Conservation (phyloP, 2,888 invertebrate genomes). For the Arctia plantaginis region DNA sequence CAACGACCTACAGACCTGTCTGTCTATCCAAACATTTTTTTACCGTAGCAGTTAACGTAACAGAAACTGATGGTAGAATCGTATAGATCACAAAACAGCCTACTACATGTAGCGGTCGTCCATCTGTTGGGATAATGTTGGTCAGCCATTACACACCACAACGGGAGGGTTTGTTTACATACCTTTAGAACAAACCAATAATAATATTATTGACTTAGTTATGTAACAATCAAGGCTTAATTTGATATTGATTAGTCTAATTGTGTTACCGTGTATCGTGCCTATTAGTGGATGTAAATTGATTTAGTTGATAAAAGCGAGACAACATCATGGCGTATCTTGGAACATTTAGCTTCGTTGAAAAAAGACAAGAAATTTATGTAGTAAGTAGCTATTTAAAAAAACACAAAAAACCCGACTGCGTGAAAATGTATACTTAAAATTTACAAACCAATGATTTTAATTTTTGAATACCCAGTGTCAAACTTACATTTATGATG, state of each 20-base stretch:
- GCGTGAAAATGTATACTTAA: too few species aligned
- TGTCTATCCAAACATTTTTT: not conserved
- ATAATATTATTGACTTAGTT: constrained; percentile 45
- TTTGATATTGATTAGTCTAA: constrained; percentile 34
- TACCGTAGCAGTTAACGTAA: not conserved
- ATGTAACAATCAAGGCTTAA: constrained; percentile 24
- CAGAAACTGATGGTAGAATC: not conserved
- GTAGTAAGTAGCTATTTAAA: too few species aligned
- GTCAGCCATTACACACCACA: constrained; percentile 7
- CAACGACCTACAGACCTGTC: not conserved
- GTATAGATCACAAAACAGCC: constrained; percentile 23
- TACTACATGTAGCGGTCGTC: constrained; percentile 30
- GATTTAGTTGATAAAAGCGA: not conserved
- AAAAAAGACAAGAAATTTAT: not conserved
- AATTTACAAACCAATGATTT: too few species aligned
- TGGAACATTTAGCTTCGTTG: not conserved
- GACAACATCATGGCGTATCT: not conserved
- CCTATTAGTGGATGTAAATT: not conserved
- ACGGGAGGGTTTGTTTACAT: constrained; percentile 43
- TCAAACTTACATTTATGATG: too few species aligned
- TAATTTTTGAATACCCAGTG: too few species aligned
- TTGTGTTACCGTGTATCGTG: not conserved
- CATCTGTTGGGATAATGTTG: constrained; percentile 20
- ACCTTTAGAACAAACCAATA: constrained; percentile 38
- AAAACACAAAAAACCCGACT: too few species aligned